Evolutionary conservation across 2,888 invertebrate genomes (phyloP), one percentile per base, ranked within the genome.

Genomic region (Gandaritis pyraliata): DNA sequence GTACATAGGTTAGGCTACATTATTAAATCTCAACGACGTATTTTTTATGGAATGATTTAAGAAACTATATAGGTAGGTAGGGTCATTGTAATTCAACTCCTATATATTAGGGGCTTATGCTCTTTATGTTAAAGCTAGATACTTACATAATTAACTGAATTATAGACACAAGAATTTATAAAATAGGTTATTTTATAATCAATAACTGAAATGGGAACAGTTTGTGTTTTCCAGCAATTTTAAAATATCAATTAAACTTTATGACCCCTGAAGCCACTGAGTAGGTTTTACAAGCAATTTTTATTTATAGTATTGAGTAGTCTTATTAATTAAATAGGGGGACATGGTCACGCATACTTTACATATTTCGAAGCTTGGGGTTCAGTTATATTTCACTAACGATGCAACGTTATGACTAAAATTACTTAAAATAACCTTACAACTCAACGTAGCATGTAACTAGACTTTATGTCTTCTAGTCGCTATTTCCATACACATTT

Each of bases 391-490:
- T 66, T 71, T 78, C 65, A 71, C 70, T 74, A 75, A 80, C 74
- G 78, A 78, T 77, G 76, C 76, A 77, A 80, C 73, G 71, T 75
- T 67, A 58, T 60, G 36, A 66, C 75, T 75, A 74, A n/a, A 72
- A 77, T 71, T 69, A 72, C 67, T 71, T 70, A 69, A 66, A 68
- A 66, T 55, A 50, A 64, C 52, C 52, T 65, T 67, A 67, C 62
- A 67, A 68, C 52, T 60, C 46, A 65, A 66, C 56, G 59, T 61
- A 63, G 64, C 68, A 55, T 73, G 76, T 80, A 81, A 83, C 84
- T 86, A 86, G 85, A 81, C 73, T 77, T 69, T 72, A 72, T 72
- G 73, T 78, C 72, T 70, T 74, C 80, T 83, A 85, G 82, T 75
- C 62, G 73, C 83, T 87, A 87, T 83, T 77, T 74, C 72, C 72